Evolutionary conservation across 2,888 invertebrate species (phyloP), one percentile per base, ranked within the genome.

Genomic region (Laothoe populi): DNA sequence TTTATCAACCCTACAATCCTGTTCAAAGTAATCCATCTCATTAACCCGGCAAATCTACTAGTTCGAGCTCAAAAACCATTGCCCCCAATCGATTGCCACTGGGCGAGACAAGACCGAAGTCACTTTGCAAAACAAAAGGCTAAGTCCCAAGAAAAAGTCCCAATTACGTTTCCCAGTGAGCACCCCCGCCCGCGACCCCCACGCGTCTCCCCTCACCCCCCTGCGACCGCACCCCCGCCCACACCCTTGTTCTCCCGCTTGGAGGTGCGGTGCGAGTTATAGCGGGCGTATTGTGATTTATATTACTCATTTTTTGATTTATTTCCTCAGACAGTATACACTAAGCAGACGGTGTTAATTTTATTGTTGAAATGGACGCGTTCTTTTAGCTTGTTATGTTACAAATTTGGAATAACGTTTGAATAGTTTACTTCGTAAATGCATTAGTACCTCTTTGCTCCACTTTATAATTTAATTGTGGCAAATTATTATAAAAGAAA

Each of bases 51-150:
- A 53, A 53, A 53, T 53, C 19, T 53, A 19, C 53, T 19, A 31
- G 53, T 19, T 31, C 35, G 53, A 53, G 31, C 53, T 58, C 57
- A 60, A 63, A 63, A 60, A 66, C 58, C 69, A 67, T 71, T 74
- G 66, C 68, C 64, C 77, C 74, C 82, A 81, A 88, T 90, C 90
- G 88, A 90, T 90, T 83, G 72, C 66, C 69, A 69, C 71, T 68
- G 74, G 62, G 66, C 69, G 78, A 73, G 80, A 81, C 82, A 82
- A 86, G 86, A 82, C 86, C 83, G 83, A 82, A 88, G 87, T 87
- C 90, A 86, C 88, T 90, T 87, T 87, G 86, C 87, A 89, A 91
- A 91, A 91, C 91, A 92, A 92, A 89, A 88, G 87, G 78, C 81
- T 82, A 82, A 85, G 82, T 86, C 87, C 79, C 77, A 90, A 87